phyloP scores from a whole-genome alignment of 1,140 invertebrate species.

The Dysdera silvatica region DNA sequence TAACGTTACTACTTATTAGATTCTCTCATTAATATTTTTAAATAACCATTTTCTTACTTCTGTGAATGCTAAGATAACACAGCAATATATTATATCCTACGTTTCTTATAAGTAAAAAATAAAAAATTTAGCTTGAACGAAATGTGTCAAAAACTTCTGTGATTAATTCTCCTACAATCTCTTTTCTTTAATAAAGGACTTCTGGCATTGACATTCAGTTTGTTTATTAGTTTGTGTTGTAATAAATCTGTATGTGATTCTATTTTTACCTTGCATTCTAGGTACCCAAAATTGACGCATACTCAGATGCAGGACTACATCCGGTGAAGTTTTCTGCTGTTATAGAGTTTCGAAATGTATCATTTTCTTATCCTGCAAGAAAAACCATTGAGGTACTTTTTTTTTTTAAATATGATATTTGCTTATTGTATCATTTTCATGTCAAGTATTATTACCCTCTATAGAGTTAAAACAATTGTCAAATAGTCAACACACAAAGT shows the following conservation, averaged over 20 bases:
- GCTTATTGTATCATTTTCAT: neutral
- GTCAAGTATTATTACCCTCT: neutral
- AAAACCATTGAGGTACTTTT: constrained; percentile 37
- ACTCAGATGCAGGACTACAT: constrained; percentile 54
- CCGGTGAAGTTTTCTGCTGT: constrained; percentile 56
- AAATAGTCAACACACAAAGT: no score
- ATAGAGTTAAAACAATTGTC: neutral
- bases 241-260: neutral
- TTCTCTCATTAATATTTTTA: no score
- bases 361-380: constrained; percentile 64
- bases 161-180: no score
- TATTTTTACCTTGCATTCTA: constrained; percentile 28
- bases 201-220: no score
- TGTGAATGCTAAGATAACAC: no score
- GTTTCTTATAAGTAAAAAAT: no score
- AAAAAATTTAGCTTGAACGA: no score
- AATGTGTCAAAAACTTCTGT: no score
- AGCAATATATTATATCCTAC: no score
- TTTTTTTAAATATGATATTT: neutral
- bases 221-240: neutral
- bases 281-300: constrained; percentile 60
- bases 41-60: no score
- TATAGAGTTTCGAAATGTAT: constrained; percentile 64
- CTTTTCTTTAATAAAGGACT: no score
- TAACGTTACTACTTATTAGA: no score